Base-by-base conservation (phyloP, 2,113 vertebrate species). In the Hydrolagus affinis region DNA sequence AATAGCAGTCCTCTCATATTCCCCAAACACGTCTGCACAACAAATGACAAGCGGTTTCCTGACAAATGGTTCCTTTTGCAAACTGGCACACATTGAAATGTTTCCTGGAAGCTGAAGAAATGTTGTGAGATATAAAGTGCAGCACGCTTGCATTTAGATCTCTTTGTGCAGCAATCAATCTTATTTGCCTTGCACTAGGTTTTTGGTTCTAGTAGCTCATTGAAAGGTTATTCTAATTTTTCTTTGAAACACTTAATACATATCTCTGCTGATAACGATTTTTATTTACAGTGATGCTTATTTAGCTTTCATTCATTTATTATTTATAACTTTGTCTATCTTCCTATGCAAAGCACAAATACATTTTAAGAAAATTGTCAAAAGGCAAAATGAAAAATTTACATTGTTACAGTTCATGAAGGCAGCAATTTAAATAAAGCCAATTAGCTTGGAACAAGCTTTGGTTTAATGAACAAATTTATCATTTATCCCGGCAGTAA, bases 281-380 rank as follows among this genome's bases (percentile, higher is more conserved):
- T 23, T 78, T 56, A 62, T 28, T 60, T 76, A 75, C 44, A 57
- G 1, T 23, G 76, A 78, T 11, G 59, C n/a, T 62, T 62, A 11
- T 78, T 78, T 78, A 60, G 11, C 60, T 62, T 62, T 14, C 57
- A 62, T 12, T 11, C 1, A n/a, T 62, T 78, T 60, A 60, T 23
- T 62, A 23, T 77, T 77, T 60, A n/a, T n/a, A n/a, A 28, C n/a
- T 28, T 78, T 25, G 60, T 62, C 62, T 56, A 78, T 62, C 76
- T 14, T 76, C 72, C 4, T 78, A 78, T 75, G 28, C 23, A 77
- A 23, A 23, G 23, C 60, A 62, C 25, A 11, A 60, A 78, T 78
- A n/a, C 21, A 78, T 0, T 12, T n/a, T 14, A 78, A 78, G 11
- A 60, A 78, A 62, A 60, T 78, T 14, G 62, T n/a, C 23, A 1